Conservation (phyloP, 2,113 vertebrate genomes). For the Sceloporus undulatus region DNA sequence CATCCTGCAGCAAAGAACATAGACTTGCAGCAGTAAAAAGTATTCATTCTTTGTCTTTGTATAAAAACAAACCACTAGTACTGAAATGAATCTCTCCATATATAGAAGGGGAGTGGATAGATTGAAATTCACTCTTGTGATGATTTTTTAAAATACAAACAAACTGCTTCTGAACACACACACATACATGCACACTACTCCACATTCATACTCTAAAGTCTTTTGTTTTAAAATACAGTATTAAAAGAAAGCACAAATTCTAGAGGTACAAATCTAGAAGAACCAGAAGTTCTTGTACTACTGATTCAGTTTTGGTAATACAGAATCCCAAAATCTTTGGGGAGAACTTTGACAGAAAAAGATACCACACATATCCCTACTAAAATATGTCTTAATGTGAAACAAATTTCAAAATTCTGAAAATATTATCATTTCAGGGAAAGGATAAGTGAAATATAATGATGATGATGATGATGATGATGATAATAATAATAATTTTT, state of each 20-base stretch:
- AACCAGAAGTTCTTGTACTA: not conserved
- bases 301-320: not conserved
- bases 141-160: no score
- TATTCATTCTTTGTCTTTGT: not conserved
- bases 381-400: not conserved
- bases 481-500: no score
- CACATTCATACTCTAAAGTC: no score
- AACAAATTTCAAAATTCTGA: no score
- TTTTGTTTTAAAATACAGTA: not conserved
- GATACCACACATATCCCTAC: not conserved
- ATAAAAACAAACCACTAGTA: not conserved
- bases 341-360: not conserved
- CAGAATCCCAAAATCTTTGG: not conserved
- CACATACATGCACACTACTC: no score
- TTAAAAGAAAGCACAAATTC: not conserved
- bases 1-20: not conserved
- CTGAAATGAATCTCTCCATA: no score
- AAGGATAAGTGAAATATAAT: no score
- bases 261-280: not conserved
- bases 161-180: no score
- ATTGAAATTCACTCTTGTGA: no score
- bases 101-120: no score
- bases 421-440: not conserved
- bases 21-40: not conserved
- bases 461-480: no score